Base-by-base conservation (phyloP, 2,888 invertebrate species). In the Stenichneumon culpator region DNA sequence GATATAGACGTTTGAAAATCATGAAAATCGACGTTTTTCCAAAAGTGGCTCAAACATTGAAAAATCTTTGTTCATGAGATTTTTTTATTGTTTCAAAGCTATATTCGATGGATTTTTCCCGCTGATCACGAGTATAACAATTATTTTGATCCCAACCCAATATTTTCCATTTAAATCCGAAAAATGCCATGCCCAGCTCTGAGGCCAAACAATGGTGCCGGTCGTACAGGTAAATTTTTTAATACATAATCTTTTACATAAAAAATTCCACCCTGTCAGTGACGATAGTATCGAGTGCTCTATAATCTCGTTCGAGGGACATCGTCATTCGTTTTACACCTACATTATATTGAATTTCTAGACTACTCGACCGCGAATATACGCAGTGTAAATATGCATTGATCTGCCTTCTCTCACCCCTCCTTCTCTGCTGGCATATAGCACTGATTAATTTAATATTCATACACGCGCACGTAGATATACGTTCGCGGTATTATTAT, bases 401-500 rank as follows among this genome's bases (percentile, higher is more conserved):
- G 57, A 63, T 82, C 78, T 54, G 32, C 39, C 47, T 22, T 16
- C 16, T 11, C 14, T 11, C 14, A n/a, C 44, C 44, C 14, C 3
- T 44, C 5, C 44, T 44, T 11, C 44, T 0, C 52, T 11, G 32
- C 25, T 68, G 57, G 44, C 39, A 25, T 47, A 63, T 22, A 73
- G 14, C 32, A 25, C 22, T 28, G 63, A 70, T 73, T 79, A 63
- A 60, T 79, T 78, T 44, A 22, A 79, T 79, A 83, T 83, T 83
- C 63, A 79, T 79, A 74, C 14, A 60, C 57, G 36, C 68, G 52
- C 44, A 73, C 44, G 54, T 32, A 32, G 44, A 22, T 11, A 60
- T n/a, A 68, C 60, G 28, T n/a, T 63, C 16, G 16, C n/a, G 16
- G 60, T 63, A 68, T 68, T 47, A 68, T 16, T 67, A 68, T 68